Base-by-base conservation (phyloP, 2,113 vertebrate genomes). In the Neolamprologus cancellatus region DNA sequence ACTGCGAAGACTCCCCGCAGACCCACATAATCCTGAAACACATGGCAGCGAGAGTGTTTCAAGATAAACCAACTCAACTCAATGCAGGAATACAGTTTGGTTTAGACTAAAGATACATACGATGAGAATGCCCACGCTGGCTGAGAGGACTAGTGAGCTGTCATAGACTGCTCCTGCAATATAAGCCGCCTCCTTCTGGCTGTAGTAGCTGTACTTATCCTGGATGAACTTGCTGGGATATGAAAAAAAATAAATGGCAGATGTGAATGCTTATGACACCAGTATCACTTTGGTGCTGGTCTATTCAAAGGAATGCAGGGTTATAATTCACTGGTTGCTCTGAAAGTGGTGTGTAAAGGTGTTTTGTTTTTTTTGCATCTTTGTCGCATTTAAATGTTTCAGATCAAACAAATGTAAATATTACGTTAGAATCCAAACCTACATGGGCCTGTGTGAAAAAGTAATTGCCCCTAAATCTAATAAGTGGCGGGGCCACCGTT, bases 211-310 rank as follows among this genome's bases (percentile, higher is more conserved):
- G 87, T 97, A 98, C 86, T 98, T 97, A 91, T 97, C 96, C 92
- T 97, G 96, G 82, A 97, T 97, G 84, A 98, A 98, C 84, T 97
- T 97, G 94, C 97, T 98, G 92, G 54, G 2, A 76, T 1, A 8
- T 18, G 4, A n/a, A 32, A 10, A 9, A 11, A 25, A 81, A 59
- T 23, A 41, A 39, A 39, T 5, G 8, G 34, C 34, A 23, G 3
- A 39, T 69, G 11, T 69, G 34, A 66, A 66, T 39, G 34, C 4
- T 13, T 39, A 13, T 69, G 36, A 69, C 28, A 53, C 30, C 2
- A 78, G n/a, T 14, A 34, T 20, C 50, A 20, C 3, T 53, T 34
- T 53, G 48, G n/a, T 71, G 48, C 39, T 59, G 10, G 11, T 79
- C 13, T 8, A 36, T 20, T 53, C 3, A 78, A 34, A 36, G 23